phyloP scores from a whole-genome alignment of 2,797 vertebrate genomes.

The Ctenosaura bakeri region DNA sequence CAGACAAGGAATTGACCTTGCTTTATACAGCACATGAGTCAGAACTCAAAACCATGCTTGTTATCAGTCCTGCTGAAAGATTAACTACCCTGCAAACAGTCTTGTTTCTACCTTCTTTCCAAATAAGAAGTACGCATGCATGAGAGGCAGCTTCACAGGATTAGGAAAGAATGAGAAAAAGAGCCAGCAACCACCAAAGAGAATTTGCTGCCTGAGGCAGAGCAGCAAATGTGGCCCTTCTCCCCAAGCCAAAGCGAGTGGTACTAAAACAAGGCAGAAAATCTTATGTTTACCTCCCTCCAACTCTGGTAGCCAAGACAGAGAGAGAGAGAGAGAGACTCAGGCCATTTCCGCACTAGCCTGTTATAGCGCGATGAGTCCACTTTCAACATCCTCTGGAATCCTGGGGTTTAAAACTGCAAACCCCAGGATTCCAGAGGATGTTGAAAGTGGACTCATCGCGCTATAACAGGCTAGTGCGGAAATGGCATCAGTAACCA shows the following conservation, averaged over 20 bases:
- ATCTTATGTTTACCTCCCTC: too few relatives aligned
- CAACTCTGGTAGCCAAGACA: too few relatives aligned
- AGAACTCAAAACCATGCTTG: background rate
- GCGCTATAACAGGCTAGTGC: too few relatives aligned
- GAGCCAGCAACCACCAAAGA: background rate
- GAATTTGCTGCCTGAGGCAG: background rate
- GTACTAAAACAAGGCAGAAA: too few relatives aligned
- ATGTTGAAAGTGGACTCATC: too few relatives aligned
- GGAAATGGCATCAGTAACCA: too few relatives aligned
- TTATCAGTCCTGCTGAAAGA: background rate
- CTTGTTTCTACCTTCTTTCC: background rate
- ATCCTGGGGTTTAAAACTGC: too few relatives aligned
- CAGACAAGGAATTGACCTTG: background rate
- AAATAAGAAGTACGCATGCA: slow-evolving; percentile 1
- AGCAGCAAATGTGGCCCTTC: background rate
- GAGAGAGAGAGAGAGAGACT: too few relatives aligned
- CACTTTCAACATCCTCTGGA: too few relatives aligned
- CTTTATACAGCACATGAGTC: background rate
- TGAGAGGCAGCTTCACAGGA: background rate
- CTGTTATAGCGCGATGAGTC: too few relatives aligned
- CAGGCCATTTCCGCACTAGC: too few relatives aligned
- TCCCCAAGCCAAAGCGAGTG: background rate
- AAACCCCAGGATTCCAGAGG: too few relatives aligned
- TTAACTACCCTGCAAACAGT: background rate
- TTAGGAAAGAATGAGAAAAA: background rate